Percentiles rank a stretch among this genome's conserved stretches.
Evolutionary conservation across 1,140 invertebrate genomes (phyloP).

Genomic region (Antheraea pernyi): DNA sequence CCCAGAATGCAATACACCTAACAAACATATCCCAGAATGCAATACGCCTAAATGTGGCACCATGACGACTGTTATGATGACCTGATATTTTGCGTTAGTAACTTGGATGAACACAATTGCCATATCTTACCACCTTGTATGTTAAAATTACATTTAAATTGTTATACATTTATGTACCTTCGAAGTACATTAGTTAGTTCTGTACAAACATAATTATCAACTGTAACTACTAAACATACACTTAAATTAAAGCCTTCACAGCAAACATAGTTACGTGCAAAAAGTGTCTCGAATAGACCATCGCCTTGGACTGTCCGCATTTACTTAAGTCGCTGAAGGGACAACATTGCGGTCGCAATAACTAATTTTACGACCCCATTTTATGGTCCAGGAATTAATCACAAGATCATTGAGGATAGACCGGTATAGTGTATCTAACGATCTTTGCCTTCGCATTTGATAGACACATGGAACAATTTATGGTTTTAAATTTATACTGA

Average conservation of each 20-base stretch:
- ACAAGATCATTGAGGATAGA: constrained; percentile 3
- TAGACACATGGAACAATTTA: background rate
- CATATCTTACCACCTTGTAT: no score
- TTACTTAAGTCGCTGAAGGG: constrained; percentile 4
- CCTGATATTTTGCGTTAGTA: no score
- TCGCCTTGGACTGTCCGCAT: background rate
- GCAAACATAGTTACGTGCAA: background rate
- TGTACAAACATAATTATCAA: background rate
- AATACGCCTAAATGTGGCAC: no score
- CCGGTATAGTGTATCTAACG: background rate
- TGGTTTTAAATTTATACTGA: background rate
- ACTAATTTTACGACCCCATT: constrained; percentile 12
- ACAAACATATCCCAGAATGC: no score
- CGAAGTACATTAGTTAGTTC: background rate
- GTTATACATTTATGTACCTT: background rate
- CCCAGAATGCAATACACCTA: no score
- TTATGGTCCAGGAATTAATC: constrained; percentile 14
- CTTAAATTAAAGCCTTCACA: constrained; percentile 3
- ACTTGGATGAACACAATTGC: no score
- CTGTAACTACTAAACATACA: background rate
- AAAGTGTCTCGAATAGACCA: background rate
- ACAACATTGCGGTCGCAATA: constrained; percentile 11
- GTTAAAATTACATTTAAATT: no score
- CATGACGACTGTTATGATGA: no score
- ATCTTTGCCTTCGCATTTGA: background rate